Evolutionary conservation across 2,797 vertebrate genomes (phyloP).

Genomic region (Nothura maculosa): DNA sequence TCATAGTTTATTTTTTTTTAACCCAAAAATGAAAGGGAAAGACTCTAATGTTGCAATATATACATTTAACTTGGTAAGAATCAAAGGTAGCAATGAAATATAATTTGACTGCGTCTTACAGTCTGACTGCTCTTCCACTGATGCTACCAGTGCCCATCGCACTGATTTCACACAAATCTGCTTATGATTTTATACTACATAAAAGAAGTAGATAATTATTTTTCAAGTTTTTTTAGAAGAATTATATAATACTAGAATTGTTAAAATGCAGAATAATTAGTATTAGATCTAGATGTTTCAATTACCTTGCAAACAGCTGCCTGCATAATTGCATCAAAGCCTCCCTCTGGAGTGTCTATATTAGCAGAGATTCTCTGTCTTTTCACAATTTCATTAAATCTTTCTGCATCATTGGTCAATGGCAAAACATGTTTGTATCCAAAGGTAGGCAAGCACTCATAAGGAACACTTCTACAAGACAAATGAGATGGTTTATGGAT

Average conservation of each 20-base stretch:
- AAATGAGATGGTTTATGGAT: conserved; percentile 13
- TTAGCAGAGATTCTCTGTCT: conserved; percentile 92
- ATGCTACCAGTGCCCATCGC: not conserved
- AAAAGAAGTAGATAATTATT: too few species aligned
- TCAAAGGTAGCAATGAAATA: not conserved
- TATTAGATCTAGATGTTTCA: not conserved
- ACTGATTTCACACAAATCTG: conserved; percentile 17
- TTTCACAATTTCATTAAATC: conserved; percentile 93
- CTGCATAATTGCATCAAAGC: conserved; percentile 98
- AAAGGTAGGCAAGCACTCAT: conserved; percentile 89
- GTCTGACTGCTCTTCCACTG: not conserved
- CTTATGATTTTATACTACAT: too few species aligned
- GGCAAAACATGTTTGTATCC: conserved; percentile 94
- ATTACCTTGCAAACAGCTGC: conserved; percentile 96
- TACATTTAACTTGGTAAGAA: not conserved
- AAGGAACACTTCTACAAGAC: conserved; percentile 79
- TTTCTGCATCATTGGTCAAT: conserved; percentile 90
- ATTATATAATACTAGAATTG: not conserved
- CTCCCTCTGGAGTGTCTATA: conserved; percentile 91
- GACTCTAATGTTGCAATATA: conserved; percentile 4
- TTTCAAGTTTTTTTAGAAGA: too few species aligned
- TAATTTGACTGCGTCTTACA: not conserved
- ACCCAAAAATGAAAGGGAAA: not conserved
- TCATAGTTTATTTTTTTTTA: not conserved
- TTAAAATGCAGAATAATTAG: not conserved